Base-by-base conservation (phyloP, 2,888 invertebrate genomes). In the Omphaloscelis lunosa region DNA sequence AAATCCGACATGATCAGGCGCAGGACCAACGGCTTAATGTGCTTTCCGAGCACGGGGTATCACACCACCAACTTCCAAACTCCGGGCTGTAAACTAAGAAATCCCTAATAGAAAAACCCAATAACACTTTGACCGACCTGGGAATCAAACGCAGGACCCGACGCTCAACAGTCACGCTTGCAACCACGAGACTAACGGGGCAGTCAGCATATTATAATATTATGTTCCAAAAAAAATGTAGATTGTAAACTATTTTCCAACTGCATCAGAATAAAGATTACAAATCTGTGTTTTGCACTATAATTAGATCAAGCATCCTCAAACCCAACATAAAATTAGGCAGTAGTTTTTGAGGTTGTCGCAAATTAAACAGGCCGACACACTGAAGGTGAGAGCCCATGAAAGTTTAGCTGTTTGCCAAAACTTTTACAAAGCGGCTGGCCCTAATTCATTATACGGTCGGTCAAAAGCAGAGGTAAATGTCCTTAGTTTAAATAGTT, bases 401-500 rank as follows among this genome's bases (percentile, higher is more conserved):
- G 76, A 79, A 87, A 88, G 82, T 85, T 87, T 62, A 72, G 65
- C 74, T 82, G 76, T 88, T 85, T 89, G 80, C 71, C 63, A 29
- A 20, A 88, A 88, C 76, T 88, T 88, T 85, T 85, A 80, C 86
- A 87, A 85, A 89, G 80, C 86, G 58, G 41, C 17, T n/a, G 17
- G 74, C 77, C 85, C 77, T 79, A 76, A 82, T 87, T 87, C 81
- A 89, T 83, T 87, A 83, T 73, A 80, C 80, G 78, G 83, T 62
- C 86, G 65, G 75, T 77, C 86, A 78, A 61, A 86, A 76, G 66
- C 79, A 75, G 69, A 72, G 73, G 71, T 78, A 73, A 62, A 75
- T 72, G 77, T 69, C 69, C 63, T 73, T 79, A 77, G 86, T 89
- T 89, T 68, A 80, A 83, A 89, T 89, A 88, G 88, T 87, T 87